Conservation (phyloP, 2,888 invertebrate species). For the Latheticus oryzae region DNA sequence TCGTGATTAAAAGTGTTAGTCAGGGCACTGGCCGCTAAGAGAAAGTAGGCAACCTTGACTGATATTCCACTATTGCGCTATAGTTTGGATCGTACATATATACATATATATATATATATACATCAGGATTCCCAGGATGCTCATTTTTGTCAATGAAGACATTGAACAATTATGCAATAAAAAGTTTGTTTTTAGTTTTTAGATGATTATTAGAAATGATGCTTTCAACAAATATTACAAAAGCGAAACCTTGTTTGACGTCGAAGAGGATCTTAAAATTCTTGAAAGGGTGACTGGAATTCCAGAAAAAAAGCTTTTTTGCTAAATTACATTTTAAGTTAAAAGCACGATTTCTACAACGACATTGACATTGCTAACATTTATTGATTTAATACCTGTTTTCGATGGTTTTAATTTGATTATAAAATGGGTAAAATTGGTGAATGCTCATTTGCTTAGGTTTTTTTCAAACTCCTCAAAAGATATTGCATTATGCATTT, state of each 20-base stretch:
- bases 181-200: constrained; percentile 19
- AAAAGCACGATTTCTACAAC: constrained; percentile 16
- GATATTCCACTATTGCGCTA: constrained; percentile 51
- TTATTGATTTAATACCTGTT: constrained; percentile 6
- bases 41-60: constrained; percentile 58
- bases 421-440: constrained; percentile 26
- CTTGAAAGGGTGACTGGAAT: constrained; percentile 7
- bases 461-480: constrained; percentile 10
- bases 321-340: background rate
- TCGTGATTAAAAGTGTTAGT: constrained; percentile 40
- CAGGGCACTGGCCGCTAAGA: constrained; percentile 55
- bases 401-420: constrained; percentile 7
- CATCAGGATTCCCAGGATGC: constrained; percentile 36
- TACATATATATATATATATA: too few species aligned
- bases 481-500: constrained; percentile 29
- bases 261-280: constrained; percentile 12
- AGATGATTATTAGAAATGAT: constrained; percentile 19
- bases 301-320: constrained; percentile 10
- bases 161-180: constrained; percentile 30
- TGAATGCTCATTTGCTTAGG: constrained; percentile 21
- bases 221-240: constrained; percentile 26
- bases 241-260: constrained; percentile 25
- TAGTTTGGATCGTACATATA: too few species aligned
- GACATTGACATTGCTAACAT: constrained; percentile 26
- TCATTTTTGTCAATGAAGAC: constrained; percentile 34